Conservation (phyloP, 2,888 invertebrate genomes). For the Spisula subtruncata region DNA sequence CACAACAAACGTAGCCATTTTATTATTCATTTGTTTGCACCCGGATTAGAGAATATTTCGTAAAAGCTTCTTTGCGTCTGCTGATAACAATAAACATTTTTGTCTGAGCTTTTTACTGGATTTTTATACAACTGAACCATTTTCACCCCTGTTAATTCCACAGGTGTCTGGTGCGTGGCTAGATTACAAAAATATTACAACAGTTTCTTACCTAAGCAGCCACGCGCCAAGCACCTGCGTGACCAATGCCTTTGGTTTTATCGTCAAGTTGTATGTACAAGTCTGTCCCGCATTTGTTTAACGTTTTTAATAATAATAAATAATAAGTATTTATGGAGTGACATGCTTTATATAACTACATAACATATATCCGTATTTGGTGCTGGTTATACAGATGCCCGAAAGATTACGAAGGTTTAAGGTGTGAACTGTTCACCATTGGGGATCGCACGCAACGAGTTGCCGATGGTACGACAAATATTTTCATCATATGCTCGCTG, state of each 20-base stretch:
- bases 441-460: constrained; percentile 26
- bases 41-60: too few relatives aligned
- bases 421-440: constrained; percentile 57
- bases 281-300: not conserved
- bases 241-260: not conserved
- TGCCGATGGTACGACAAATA: constrained; percentile 56
- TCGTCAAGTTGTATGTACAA: not conserved
- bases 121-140: too few relatives aligned
- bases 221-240: too few relatives aligned
- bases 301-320: not conserved
- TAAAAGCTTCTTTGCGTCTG: too few relatives aligned
- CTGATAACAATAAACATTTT: too few relatives aligned
- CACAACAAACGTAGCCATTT: not conserved
- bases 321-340: not conserved
- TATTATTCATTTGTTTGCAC: too few relatives aligned
- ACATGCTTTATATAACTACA: constrained; percentile 35
- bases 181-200: too few relatives aligned
- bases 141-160: too few relatives aligned
- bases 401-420: constrained; percentile 49
- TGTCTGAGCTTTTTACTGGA: too few relatives aligned
- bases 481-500: constrained; percentile 33
- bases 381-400: constrained; percentile 71
- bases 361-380: constrained; percentile 45
- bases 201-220: too few relatives aligned
- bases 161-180: too few relatives aligned